Base-by-base conservation (phyloP, 1,140 invertebrate species). In the Pseudachorutes palmiensis region DNA sequence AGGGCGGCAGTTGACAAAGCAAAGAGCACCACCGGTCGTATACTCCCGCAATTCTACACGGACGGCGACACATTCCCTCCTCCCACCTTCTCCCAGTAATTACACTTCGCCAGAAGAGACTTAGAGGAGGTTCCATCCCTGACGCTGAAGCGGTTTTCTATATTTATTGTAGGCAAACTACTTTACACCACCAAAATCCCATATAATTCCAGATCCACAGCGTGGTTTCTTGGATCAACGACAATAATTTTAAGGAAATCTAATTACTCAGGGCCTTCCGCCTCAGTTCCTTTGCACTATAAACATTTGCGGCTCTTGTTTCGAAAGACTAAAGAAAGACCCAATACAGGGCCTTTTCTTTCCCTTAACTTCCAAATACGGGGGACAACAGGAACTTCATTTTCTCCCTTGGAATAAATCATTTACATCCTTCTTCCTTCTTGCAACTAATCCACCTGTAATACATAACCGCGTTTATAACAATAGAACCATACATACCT, bases 181-280 rank as follows among this genome's bases (percentile, higher is more conserved):
- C 24, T 24, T 55, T 45, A 9, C 36, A 12, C 24, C 24, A 55
- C 51, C 51, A 24, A 26, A 55, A 55, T 55, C 51, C 51, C n/a
- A n/a, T 24, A 55, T 55, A 16, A 55, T 24, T 55, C 51, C 51
- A 19, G 3, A 55, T 55, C 51, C 51, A 55, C 12, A 24, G 51
- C 12, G 51, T 55, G 51, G 51, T 55, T 55, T 55, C 51, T 55
- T 55, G 51, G 51, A 55, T 55, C 51, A 55, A 55, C 51, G 51
- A 55, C 51, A 55, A 55, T 55, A 55, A 55, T 55, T 55, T 55
- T 26, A 55, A 55, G 51, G 51, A 55, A 55, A 55, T 55, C 51
- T 55, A 55, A 55, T 55, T 55, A 55, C 51, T 55, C 51, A 55
- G 51, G 51, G 3, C 51, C 51, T 55, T 55, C 51, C 51, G 51